Percentiles rank a stretch among this genome's conserved stretches.
These are phyloP conservation scores for Sinhomidia bicolor DNA, from an alignment of 2,888 invertebrate genomes.

Conservation along the genomic window DNA sequence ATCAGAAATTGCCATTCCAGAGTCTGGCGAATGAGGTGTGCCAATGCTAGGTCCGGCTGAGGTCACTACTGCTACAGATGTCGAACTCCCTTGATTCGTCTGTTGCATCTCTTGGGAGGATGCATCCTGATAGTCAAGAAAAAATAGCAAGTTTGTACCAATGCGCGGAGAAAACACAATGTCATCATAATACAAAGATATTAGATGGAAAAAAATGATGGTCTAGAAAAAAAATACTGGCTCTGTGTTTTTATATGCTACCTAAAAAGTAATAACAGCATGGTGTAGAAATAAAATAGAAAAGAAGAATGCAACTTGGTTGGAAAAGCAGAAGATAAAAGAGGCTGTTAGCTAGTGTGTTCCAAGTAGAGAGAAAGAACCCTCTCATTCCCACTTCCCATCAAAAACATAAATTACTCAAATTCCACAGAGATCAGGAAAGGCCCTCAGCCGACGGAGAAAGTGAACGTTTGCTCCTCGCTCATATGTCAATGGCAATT, in stretches of 20 bases:
- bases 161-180: neutral
- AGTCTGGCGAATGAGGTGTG: constrained; percentile 81
- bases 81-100: constrained; percentile 71
- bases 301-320: constrained; percentile 8
- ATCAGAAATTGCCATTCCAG: constrained; percentile 84
- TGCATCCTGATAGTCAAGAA: constrained; percentile 75
- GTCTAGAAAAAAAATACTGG: neutral
- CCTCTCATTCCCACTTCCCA: constrained; percentile 65
- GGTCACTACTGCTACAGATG: constrained; percentile 75
- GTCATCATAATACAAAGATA: neutral
- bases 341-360: neutral
- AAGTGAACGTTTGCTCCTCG: constrained; percentile 35
- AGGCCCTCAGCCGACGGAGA: constrained; percentile 29
- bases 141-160: constrained; percentile 13
- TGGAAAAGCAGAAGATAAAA: no score
- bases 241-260: neutral
- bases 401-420: constrained; percentile 65
- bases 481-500: neutral
- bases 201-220: neutral
- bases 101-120: constrained; percentile 79
- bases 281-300: neutral
- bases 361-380: constrained; percentile 13
- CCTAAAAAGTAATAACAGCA: neutral
- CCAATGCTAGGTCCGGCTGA: constrained; percentile 76
- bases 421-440: constrained; percentile 47